Evolutionary conservation across 2,888 invertebrate species (phyloP), one percentile per base, ranked within the genome.

Genomic region (Dryobotodes eremita): DNA sequence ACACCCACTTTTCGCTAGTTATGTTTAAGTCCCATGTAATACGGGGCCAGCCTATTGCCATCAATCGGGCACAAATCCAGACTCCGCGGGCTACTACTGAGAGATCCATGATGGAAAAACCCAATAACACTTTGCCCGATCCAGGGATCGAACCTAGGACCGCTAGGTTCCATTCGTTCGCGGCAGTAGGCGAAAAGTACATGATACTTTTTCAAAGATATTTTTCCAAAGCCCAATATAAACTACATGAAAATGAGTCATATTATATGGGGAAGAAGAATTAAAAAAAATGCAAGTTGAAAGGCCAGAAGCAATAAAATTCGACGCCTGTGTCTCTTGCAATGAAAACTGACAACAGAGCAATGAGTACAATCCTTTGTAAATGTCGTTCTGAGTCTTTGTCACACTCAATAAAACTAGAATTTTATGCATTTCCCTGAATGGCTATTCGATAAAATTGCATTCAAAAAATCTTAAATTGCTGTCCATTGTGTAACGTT

Each of bases 241-340:
- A 59, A 31, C 0, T 53, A 0, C n/a, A 26, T 48, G 6, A 53
- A 59, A 61, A 61, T 55, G 36, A 4, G 17, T 57, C 23, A 46
- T 53, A 70, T 59, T 50, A 11, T 26, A 71, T 36, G 36, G 68
- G n/a, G 59, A 73, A 78, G 31, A 77, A 65, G 23, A 26, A 69
- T 72, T 55, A 26, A 59, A 26, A 72, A 77, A 69, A 15, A 66
- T 53, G 20, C 53, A 61, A 50, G 8, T 53, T 68, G 15, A 71
- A 82, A 76, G 62, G 64, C 69, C 62, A 69, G 23, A 23, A n/a
- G 55, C 31, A 48, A 59, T 75, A 17, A 76, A 77, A 71, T 71
- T 50, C 48, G 53, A 31, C 10, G 15, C 15, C 8, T 1, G 31
- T 36, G 46, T 61, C 23, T 31, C 17, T n/a, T 4, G 68, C 53